These are phyloP conservation scores for Ispidina picta DNA, from an alignment of 2,797 vertebrate species.

Conservation along the genomic window DNA sequence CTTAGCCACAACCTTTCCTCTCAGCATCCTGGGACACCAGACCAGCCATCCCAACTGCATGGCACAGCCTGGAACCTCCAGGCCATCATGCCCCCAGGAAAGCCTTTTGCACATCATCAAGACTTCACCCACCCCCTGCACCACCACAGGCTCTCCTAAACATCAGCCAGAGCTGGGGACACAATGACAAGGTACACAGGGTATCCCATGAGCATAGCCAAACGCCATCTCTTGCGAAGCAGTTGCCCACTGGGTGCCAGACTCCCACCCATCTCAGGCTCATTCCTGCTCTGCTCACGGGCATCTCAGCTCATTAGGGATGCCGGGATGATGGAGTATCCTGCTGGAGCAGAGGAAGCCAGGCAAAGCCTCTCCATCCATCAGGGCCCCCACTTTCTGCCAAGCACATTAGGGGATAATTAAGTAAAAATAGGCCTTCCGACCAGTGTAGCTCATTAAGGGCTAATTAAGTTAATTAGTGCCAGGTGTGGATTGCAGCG, in stretches of 20 bases:
- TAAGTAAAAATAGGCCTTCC: slow-evolving; percentile 84
- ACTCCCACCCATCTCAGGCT: neutral
- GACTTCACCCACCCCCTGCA: rapidly evolving
- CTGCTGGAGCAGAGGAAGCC: slow-evolving; percentile 22
- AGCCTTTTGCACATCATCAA: neutral
- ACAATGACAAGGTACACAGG: neutral
- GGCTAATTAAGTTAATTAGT: slow-evolving; percentile 84
- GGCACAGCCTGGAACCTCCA: neutral
- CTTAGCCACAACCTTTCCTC: neutral
- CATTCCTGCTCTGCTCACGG: rapidly evolving
- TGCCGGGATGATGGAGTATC: slow-evolving; percentile 12
- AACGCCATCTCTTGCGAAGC: neutral
- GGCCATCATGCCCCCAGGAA: neutral
- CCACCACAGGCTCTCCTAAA: neutral
- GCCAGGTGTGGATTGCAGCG: slow-evolving; percentile 81
- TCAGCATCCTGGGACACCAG: neutral
- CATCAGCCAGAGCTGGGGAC: rapidly evolving
- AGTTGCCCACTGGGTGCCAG: neutral
- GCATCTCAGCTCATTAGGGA: slow-evolving; percentile 25
- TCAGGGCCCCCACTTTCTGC: slow-evolving; percentile 63
- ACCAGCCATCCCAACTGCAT: neutral
- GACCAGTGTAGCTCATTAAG: slow-evolving; percentile 82
- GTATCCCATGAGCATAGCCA: rapidly evolving
- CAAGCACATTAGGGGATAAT: slow-evolving; percentile 81
- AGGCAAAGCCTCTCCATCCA: slow-evolving; percentile 67